These are phyloP conservation scores for Gouania willdenowi DNA, from an alignment of 2,797 vertebrate species.

Conservation along the genomic window DNA sequence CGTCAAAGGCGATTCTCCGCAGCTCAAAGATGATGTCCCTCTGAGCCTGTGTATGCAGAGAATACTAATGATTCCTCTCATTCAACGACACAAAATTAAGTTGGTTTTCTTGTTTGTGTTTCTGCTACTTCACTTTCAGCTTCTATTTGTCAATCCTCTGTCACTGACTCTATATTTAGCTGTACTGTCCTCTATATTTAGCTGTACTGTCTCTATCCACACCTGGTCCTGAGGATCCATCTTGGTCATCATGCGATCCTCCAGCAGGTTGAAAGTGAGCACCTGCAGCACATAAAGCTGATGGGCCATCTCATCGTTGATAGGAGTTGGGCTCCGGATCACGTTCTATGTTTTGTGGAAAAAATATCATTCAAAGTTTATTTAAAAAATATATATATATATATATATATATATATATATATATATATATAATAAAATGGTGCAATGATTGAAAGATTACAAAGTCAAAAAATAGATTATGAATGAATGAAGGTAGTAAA, in stretches of 20 bases:
- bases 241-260: conserved; percentile 99
- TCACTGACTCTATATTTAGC: too few relatives aligned
- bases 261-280: conserved; percentile 92
- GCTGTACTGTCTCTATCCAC: neutral
- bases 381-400: too few relatives aligned
- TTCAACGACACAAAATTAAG: too few relatives aligned
- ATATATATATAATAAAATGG: too few relatives aligned
- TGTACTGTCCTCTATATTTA: conserved; percentile 35
- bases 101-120: too few relatives aligned
- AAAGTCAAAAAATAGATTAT: conserved; percentile 23
- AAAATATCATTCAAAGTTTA: too few relatives aligned
- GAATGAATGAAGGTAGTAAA: conserved; percentile 9
- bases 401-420: too few relatives aligned
- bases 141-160: too few relatives aligned
- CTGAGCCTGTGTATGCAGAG: conserved; percentile 80
- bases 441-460: conserved; percentile 8
- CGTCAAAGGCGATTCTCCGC: conserved; percentile 93
- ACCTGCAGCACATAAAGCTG: conserved; percentile 98
- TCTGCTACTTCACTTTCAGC: too few relatives aligned
- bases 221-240: conserved; percentile 99
- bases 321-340: conserved; percentile 84
- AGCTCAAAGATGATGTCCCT: conserved; percentile 98
- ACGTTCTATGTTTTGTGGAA: too few relatives aligned
- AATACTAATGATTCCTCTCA: conserved; percentile 31
- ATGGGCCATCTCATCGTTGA: conserved; percentile 97